Percentiles rank a stretch among this genome's conserved stretches.
Evolutionary conservation across 2,113 vertebrate genomes (phyloP).

Genomic region (Tapirus terrestris): DNA sequence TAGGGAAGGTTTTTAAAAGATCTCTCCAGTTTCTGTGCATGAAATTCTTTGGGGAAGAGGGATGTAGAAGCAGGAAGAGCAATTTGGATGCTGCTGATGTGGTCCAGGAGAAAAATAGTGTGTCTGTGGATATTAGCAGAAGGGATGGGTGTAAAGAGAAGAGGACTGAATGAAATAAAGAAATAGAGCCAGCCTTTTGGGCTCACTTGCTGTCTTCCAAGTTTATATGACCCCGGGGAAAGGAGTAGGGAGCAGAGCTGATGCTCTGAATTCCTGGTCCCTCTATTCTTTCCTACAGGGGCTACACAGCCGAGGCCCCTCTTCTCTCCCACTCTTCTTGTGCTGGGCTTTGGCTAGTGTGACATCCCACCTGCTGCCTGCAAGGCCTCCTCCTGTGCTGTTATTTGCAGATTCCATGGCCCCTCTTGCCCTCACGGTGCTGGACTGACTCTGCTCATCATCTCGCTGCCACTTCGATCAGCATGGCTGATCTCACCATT

Average conservation of each 20-base stretch:
- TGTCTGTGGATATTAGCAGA: neutral
- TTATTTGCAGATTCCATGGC: conserved; percentile 16
- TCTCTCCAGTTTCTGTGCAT: neutral
- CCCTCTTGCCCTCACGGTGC: conserved; percentile 31
- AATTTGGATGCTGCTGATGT: neutral
- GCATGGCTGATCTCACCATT: conserved; percentile 57
- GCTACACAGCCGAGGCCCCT: neutral
- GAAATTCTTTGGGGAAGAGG: neutral
- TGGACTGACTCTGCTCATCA: neutral
- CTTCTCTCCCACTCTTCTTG: fast-evolving
- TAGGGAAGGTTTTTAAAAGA: neutral
- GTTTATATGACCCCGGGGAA: neutral
- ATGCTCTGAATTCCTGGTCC: neutral
- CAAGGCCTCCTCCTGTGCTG: neutral
- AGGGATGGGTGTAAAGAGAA: neutral
- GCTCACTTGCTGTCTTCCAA: neutral
- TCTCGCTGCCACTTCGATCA: conserved; percentile 39
- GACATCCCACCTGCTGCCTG: neutral
- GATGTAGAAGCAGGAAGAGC: neutral
- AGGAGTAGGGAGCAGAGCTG: neutral
- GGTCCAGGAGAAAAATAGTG: neutral
- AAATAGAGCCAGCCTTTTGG: neutral
- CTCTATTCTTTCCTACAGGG: neutral
- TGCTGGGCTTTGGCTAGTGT: too few relatives aligned
- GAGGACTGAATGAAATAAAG: neutral